Base-by-base conservation (phyloP, 2,888 invertebrate species). In the Nezara viridula region DNA sequence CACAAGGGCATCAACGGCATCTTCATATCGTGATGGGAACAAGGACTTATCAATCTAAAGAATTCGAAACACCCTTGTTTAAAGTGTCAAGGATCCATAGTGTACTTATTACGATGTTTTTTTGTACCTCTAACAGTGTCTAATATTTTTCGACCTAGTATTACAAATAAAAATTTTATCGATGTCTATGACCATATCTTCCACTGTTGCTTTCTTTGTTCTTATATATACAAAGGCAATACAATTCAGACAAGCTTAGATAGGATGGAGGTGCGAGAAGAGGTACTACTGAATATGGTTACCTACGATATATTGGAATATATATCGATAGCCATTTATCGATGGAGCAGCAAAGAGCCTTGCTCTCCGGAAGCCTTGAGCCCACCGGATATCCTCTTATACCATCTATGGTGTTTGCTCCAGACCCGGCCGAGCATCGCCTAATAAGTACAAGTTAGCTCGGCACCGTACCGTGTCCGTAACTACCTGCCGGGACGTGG, bases 341-440 rank as follows among this genome's bases (percentile, higher is more conserved):
- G 66, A 60, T 60, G n/a, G 60, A 3, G 1, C 27, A 14, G 14
- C 60, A 37, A 10, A 37, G 66, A 73, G 6, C 32, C 66, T 73
- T 32, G 66, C 66, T 73, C 32, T 7, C 66, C 66, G 66, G 81
- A 81, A 81, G 81, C 81, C 81, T 81, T 81, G 81, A n/a, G 81
- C 40, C 37, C 14, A 81, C 24, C 81, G 81, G 81, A 81, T 81
- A 81, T 81, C 81, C 81, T 81, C 81, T n/a, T n/a, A 47, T 44
- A n/a, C 81, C 81, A 81, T 81, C 81, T 81, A 81, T 81, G 81
- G 81, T 44, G 12, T 81, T 81, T 81, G 44, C 81, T 81, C 81
- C 81, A 44, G 44, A 44, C 81, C 24, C 81, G 3, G 37, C 4
- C 44, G 32, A 37, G n/a, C 81, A 40, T 81, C 40, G 44, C 81